A percentile compares a stretch with the other conserved stretches of the same genome.
Conservation (phyloP, 2,888 invertebrate species). For the Mechanitis mazaeus region DNA sequence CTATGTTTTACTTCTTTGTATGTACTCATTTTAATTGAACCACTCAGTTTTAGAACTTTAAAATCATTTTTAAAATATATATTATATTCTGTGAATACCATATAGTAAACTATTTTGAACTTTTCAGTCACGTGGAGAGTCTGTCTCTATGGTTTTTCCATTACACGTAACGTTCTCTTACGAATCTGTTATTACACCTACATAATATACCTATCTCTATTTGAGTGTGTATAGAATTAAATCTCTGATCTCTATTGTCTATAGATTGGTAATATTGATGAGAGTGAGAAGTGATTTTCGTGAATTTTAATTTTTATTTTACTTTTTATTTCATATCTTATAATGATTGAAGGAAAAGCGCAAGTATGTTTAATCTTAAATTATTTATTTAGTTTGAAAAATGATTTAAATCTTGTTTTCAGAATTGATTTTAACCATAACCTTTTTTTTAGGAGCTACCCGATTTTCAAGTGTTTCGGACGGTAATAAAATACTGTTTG, state of each 20-base stretch:
- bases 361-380: slow-evolving; percentile 55
- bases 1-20: no score
- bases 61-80: no score
- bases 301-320: slow-evolving; percentile 39
- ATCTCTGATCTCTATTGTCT: slow-evolving; percentile 5
- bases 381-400: slow-evolving; percentile 11
- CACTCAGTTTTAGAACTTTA: no score
- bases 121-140: no score
- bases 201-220: not conserved
- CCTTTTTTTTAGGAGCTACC: slow-evolving; percentile 73
- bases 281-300: slow-evolving; percentile 28
- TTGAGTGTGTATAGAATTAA: not conserved
- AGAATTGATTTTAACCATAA: slow-evolving; percentile 23
- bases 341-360: slow-evolving; percentile 73
- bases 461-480: slow-evolving; percentile 84
- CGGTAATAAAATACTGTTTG: slow-evolving; percentile 85
- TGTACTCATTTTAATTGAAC: no score
- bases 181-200: not conserved
- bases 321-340: slow-evolving; percentile 51
- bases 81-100: no score
- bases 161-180: no score
- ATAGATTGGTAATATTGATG: slow-evolving; percentile 39
- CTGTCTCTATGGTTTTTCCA: no score
- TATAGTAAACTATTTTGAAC: no score
- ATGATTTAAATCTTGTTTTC: slow-evolving; percentile 5